Conservation (phyloP, 2,113 vertebrate genomes). For the Ochotona curzoniae region DNA sequence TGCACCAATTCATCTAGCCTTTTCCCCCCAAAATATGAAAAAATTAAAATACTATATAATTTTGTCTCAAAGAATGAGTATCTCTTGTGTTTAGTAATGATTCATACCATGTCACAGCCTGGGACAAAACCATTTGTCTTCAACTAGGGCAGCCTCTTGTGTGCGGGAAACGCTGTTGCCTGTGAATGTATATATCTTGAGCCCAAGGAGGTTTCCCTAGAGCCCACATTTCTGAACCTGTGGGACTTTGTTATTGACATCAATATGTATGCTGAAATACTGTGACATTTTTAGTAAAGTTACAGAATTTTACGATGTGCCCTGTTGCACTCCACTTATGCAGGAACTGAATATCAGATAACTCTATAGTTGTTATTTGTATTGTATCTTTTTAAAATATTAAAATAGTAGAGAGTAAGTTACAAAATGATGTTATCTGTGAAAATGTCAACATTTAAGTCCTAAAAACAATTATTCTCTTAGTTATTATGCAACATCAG, state of each 20-base stretch:
- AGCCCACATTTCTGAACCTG: not conserved
- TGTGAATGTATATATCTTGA: too few relatives aligned
- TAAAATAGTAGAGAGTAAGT: not conserved
- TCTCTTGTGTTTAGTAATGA: not conserved
- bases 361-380: not conserved
- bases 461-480: not conserved
- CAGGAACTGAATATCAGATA: not conserved
- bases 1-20: not conserved
- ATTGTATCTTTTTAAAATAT: not conserved
- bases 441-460: not conserved
- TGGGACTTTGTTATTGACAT: not conserved
- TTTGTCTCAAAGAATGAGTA: not conserved
- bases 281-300: not conserved
- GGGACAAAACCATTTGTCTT: not conserved
- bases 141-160: not conserved
- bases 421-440: not conserved
- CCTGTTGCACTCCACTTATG: not conserved
- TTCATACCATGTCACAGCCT: not conserved
- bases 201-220: accelerated
- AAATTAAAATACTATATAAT: not conserved
- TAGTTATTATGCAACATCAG: not conserved
- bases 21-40: not conserved
- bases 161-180: accelerated
- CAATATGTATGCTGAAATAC: not conserved
- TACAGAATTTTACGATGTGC: not conserved